Conservation (phyloP, 2,797 vertebrate genomes). For the Masticophis lateralis region DNA sequence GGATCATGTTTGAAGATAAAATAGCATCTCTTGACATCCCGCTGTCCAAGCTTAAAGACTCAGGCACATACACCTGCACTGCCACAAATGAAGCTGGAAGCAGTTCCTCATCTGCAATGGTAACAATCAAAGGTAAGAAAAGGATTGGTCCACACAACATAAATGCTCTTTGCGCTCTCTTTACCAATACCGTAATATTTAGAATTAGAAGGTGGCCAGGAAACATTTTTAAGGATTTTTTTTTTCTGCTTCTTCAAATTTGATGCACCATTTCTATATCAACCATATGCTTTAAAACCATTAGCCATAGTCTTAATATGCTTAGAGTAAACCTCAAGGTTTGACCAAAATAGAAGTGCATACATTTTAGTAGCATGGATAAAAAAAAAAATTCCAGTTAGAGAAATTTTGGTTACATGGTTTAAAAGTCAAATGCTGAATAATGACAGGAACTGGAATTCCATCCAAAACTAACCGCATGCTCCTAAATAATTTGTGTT, state of each 20-base stretch:
- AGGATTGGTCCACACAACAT: neutral
- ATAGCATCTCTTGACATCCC: conserved; percentile 91
- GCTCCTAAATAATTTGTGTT: conserved; percentile 32
- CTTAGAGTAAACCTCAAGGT: neutral
- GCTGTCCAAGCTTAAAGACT: conserved; percentile 92
- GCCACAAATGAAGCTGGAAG: conserved; percentile 93
- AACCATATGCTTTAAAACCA: neutral
- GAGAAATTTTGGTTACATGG: neutral
- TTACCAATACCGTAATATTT: neutral
- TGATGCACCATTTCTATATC: neutral
- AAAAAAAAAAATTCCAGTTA: neutral
- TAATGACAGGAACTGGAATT: conserved; percentile 16
- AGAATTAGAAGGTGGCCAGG: neutral
- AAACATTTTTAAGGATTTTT: neutral
- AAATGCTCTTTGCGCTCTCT: neutral
- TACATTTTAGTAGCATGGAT: neutral
- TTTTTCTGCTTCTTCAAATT: neutral
- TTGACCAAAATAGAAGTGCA: neutral
- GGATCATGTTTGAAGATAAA: conserved; percentile 96
- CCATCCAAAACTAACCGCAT: neutral
- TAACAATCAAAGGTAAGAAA: conserved; percentile 93
- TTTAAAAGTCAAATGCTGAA: neutral
- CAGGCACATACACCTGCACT: conserved; percentile 90
- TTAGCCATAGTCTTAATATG: neutral
- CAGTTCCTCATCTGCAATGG: conserved; percentile 81